Evolutionary conservation across 2,888 invertebrate genomes (phyloP), one percentile per base, ranked within the genome.

Genomic region (Agriopis marginaria): DNA sequence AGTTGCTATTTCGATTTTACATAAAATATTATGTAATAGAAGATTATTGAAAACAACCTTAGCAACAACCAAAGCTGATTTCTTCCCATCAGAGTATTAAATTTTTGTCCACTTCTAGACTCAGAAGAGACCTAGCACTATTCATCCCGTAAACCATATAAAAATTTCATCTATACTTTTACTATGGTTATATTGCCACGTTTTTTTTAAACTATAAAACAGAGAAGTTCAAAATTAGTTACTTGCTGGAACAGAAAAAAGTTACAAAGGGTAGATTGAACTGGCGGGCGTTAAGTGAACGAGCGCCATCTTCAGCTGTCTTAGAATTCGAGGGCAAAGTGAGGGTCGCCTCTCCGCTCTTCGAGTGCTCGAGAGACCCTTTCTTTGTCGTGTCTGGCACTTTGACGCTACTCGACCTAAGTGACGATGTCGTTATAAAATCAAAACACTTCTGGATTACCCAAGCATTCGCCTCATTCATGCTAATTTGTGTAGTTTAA

Each of bases 401-500:
- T 56, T 56, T 42, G 17, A 44, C 56, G 56, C 56, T 56, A 44
- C 56, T 56, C 44, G 9, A 56, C 17, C 1, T 32, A 59, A 59
- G 47, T 32, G 59, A 56, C 12, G 44, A 44, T 56, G 17, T 56
- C 56, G 59, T 59, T 59, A 47, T 59, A 47, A 47, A 59, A 59
- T 63, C 63, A 63, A 63, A 53, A 59, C 59, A 59, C 59, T 59
- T 32, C 11, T 17, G 23, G 17, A 58, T 10, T 23, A 23, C 17
- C 17, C 50, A 3, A 23, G 14, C 10, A 10, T 10, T 50, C 32
- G 10, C 6, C 50, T 23, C 10, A 23, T 23, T 32, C 6, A 12
- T 32, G 23, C 5, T 51, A 51, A 51, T 51, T 23, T 5, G 32
- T 51, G 51, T 51, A 32, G 23, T 51, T 51, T 51, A 32, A 6